Evolutionary conservation across 1,140 invertebrate species (phyloP), one percentile per base, ranked within the genome.

Genomic region (Penaeus japonicus): DNA sequence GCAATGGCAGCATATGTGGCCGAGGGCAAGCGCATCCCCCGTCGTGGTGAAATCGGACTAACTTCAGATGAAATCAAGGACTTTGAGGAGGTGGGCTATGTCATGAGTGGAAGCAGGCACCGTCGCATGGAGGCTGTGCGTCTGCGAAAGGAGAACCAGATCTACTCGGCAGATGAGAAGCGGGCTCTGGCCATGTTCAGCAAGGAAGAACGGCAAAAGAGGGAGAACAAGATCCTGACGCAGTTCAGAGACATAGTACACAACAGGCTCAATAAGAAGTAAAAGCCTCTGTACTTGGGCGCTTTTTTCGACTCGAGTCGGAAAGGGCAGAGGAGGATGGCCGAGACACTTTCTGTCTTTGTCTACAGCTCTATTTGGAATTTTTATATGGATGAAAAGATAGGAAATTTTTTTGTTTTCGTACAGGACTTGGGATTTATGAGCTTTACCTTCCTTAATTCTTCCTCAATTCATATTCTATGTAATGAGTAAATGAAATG

Each of bases 91-190:
- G 97, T 98, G 22, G 99, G 99, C 22, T 95, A 94, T 92, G 98
- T 99, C 0, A 99, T 99, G 99, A 99, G 97, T 92, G 99, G 99
- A 32, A 87, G 84, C 91, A 96, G 99, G 91, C 99, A 99, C 95
- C 96, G 99, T 18, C 95, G 98, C 89, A 99, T 99, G 99, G 99
- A 99, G 93, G 99, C 99, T 91, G 99, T 99, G 2, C 97, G 99
- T 94, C 96, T 99, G 80, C 95, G 99, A 91, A 99, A 99, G 92
- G 99, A 99, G 94, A 99, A 99, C 94, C 98, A 99, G 94, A 98
- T 99, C 92, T 99, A 99, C 94, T 99, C 98, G 30, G 99, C 99
- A 4, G 99, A 99, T 93, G 99, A 99, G 92, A 99, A 99, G 92
- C 94, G 99, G 91, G 98, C 98, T 15, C 93, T 99, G 81, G 98